Conservation (phyloP, 1,140 invertebrate genomes). For the Pemphigus obesinymphae region DNA sequence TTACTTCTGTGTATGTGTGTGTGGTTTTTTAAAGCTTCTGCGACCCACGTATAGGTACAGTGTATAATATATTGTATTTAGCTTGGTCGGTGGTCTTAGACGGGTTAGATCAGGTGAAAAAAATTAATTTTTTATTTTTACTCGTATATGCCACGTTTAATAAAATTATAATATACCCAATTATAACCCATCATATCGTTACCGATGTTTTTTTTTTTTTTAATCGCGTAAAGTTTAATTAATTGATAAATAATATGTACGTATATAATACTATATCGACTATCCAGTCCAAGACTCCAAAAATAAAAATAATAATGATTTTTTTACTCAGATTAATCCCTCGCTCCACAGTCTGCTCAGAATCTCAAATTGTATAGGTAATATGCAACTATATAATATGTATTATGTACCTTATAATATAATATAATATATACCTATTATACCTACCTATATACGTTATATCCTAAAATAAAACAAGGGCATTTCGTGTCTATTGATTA, state of each 20-base stretch:
- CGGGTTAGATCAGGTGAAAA: neutral
- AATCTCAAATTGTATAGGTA: too few relatives aligned
- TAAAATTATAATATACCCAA: constrained; percentile 3
- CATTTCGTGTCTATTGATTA: too few relatives aligned
- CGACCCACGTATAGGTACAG: neutral
- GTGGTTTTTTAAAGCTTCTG: constrained; percentile 36
- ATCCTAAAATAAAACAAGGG: neutral
- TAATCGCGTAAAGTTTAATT: neutral
- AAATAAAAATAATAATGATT: too few relatives aligned
- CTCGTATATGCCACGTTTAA: neutral
- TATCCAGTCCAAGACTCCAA: too few relatives aligned
- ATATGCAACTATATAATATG: too few relatives aligned
- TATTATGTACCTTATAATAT: too few relatives aligned
- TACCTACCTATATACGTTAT: too few relatives aligned
- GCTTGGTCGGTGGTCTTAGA: constrained; percentile 32
- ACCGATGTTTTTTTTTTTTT: neutral
- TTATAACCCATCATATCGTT: neutral
- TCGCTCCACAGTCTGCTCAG: too few relatives aligned
- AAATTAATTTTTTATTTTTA: neutral
- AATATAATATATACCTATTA: neutral
- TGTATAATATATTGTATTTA: neutral
- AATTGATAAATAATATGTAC: neutral
- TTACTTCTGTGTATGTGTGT: constrained; percentile 26
- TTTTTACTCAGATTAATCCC: too few relatives aligned
- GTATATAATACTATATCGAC: too few relatives aligned